Base-by-base conservation (phyloP, 2,113 vertebrate species). In the Ornithorhynchus anatinus region DNA sequence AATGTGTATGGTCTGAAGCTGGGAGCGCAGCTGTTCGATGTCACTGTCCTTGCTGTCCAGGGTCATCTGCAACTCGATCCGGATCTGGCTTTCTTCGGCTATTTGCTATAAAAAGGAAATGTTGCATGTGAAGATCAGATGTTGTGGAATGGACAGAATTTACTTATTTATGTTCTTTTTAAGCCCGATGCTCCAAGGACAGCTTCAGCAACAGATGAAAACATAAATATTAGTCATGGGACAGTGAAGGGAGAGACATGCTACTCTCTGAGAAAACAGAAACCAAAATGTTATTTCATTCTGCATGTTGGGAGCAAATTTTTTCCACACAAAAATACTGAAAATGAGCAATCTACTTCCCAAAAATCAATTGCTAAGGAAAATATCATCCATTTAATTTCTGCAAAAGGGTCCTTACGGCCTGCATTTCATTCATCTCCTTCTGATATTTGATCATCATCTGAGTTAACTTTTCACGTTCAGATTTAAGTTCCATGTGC, bases 41-140 rank as follows among this genome's bases (percentile, higher is more conserved):
- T 99, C 98, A 7, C 97, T 99, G 88, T 99, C 97, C 77, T 98
- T 99, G 71, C 97, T 99, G 89, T 99, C 98, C 82, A 99, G 92
- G 20, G 96, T 96, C 98, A 99, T 99, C 89, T 99, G 98, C 51
- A 99, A 94, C 88, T 99, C 97, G 37, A 97, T 95, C 6, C 97
- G 94, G 84, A 96, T 94, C 91, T 96, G 96, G 79, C 96, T 97
- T 86, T 99, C 98, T 36, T 99, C 98, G 3, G 95, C 92, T 81
- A 97, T 92, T 99, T 98, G 98, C 97, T 99, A 69, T 9, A 73
- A 72, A 64, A 74, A 77, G 39, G 78, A 61, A 72, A 1, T n/a
- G n/a, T n/a, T n/a, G n/a, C n/a, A n/a, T n/a, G n/a, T n/a, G n/a
- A n/a, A n/a, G n/a, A n/a, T n/a, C n/a, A n/a, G n/a, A n/a, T n/a